Percentiles rank a stretch among this genome's conserved stretches.
These are phyloP conservation scores for Upupa epops DNA, from an alignment of 2,113 vertebrate genomes.

Conservation along the genomic window DNA sequence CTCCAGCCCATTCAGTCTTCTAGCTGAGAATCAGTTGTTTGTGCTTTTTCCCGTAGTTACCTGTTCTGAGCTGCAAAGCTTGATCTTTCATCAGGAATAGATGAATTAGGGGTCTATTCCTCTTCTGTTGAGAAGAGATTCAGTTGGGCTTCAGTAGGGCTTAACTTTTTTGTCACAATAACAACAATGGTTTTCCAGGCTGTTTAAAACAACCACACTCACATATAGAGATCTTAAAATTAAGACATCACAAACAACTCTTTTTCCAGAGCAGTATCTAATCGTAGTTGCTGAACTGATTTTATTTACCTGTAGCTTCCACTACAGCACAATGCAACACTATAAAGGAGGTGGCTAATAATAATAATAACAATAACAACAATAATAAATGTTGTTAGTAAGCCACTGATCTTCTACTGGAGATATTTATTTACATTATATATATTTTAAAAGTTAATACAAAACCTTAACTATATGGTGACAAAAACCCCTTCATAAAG, in stretches of 20 bases:
- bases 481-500: neutral
- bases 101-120: neutral
- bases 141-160: neutral
- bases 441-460: neutral
- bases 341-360: neutral
- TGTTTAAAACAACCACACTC: neutral
- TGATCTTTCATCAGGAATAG: constrained; percentile 34
- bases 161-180: neutral
- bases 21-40: neutral
- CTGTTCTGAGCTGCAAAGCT: neutral
- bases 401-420: neutral
- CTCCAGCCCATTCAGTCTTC: neutral
- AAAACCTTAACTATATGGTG: neutral
- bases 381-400: neutral
- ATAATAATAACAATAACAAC: neutral
- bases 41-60: constrained; percentile 45
- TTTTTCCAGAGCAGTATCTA: neutral
- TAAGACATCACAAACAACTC: neutral
- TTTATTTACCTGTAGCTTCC: neutral
- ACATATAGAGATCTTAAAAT: neutral
- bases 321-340: neutral
- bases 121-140: neutral
- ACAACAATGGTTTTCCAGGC: neutral
- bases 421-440: neutral
- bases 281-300: neutral